These are phyloP conservation scores for Nomada ferruginata DNA, from an alignment of 2,888 invertebrate species.

Conservation along the genomic window DNA sequence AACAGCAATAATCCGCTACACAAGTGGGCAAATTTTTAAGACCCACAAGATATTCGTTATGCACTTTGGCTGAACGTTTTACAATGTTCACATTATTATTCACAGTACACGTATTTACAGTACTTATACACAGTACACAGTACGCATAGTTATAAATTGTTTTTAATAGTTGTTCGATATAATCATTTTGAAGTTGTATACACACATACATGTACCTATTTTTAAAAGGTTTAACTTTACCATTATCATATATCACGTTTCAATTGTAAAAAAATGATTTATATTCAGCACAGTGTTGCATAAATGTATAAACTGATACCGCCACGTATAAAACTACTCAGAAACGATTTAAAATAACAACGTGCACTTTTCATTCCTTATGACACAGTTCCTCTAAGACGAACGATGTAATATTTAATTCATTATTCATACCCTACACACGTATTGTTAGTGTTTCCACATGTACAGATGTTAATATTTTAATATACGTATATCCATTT, in stretches of 20 bases:
- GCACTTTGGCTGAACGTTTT: conserved; percentile 19
- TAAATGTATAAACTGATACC: too few relatives aligned
- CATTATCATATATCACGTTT: too few relatives aligned
- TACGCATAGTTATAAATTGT: conserved; percentile 7
- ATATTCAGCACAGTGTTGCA: too few relatives aligned
- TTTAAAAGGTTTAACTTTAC: too few relatives aligned
- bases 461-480: not conserved
- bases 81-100: conserved; percentile 4
- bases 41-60: not conserved
- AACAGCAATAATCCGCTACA: conserved; percentile 18
- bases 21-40: conserved; percentile 10
- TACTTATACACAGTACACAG: not conserved
- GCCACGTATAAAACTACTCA: not conserved
- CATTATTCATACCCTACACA: not conserved
- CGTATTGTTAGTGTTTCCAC: not conserved
- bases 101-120: not conserved
- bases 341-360: not conserved
- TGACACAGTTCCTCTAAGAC: not conserved
- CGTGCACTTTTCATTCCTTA: not conserved
- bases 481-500: not conserved
- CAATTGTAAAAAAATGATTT: too few relatives aligned
- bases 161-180: conserved; percentile 2
- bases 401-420: not conserved
- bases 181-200: conserved; percentile 8
- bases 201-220: not conserved